These are phyloP conservation scores for Meloidogyne floridensis DNA, from an alignment of 1,140 invertebrate genomes.

Conservation along the genomic window DNA sequence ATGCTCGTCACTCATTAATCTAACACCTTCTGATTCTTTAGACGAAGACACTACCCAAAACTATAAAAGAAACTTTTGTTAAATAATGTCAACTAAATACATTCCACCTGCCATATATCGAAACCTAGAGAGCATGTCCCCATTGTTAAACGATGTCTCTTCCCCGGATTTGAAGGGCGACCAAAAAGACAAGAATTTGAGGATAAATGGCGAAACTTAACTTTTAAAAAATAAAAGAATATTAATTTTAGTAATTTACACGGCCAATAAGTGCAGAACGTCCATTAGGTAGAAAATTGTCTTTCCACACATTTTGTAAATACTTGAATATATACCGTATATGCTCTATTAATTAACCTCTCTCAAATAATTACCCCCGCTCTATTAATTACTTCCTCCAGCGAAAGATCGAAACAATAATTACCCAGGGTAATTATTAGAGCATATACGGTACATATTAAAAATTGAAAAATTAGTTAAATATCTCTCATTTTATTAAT, in stretches of 20 bases:
- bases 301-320: slow-evolving; percentile 89
- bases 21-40: slow-evolving; percentile 18
- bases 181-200: slow-evolving; percentile 50
- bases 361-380: too few relatives aligned
- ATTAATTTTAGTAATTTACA: slow-evolving; percentile 28
- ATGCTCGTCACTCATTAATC: slow-evolving; percentile 53
- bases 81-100: background rate
- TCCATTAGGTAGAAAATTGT: slow-evolving; percentile 80
- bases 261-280: slow-evolving; percentile 24
- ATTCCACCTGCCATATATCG: slow-evolving; percentile 63
- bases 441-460: background rate
- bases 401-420: too few relatives aligned
- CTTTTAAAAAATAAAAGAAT: background rate
- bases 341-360: too few relatives aligned
- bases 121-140: slow-evolving; percentile 59
- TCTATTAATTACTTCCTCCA: too few relatives aligned
- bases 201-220: slow-evolving; percentile 45
- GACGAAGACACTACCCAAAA: slow-evolving; percentile 53
- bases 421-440: too few relatives aligned
- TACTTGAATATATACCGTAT: slow-evolving; percentile 69
- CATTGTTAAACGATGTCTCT: slow-evolving; percentile 50
- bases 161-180: slow-evolving; percentile 47
- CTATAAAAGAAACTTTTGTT: slow-evolving; percentile 42
- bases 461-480: background rate
- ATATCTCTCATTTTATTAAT: too few relatives aligned